These are phyloP conservation scores for Coenobita brevimanus DNA, from an alignment of 1,140 invertebrate genomes.

Conservation along the genomic window DNA sequence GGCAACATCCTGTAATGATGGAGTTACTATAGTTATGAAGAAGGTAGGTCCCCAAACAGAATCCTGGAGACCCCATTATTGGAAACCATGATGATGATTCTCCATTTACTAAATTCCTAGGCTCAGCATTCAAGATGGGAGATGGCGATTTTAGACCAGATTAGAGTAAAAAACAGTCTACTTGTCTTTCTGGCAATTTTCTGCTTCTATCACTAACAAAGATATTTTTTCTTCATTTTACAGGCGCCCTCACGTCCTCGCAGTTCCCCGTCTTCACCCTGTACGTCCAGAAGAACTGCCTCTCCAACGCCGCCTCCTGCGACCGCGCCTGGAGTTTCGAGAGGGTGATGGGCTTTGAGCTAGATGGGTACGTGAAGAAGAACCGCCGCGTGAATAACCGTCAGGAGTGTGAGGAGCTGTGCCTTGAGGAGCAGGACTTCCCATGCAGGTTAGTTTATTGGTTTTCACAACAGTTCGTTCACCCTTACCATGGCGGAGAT, in stretches of 20 bases:
- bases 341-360: conserved; percentile 72
- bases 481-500: no score
- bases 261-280: conserved; percentile 78
- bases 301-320: conserved; percentile 71
- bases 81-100: no score
- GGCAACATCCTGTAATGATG: no score
- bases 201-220: background rate
- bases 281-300: conserved; percentile 76
- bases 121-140: no score
- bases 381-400: conserved; percentile 71
- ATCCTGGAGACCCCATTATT: no score
- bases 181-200: no score
- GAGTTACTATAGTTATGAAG: no score
- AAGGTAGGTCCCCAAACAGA: no score
- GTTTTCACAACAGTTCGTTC: no score
- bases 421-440: conserved; percentile 75
- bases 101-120: no score
- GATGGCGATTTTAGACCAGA: no score
- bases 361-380: conserved; percentile 71
- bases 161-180: no score
- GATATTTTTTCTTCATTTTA: background rate
- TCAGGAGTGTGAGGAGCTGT: conserved; percentile 74
- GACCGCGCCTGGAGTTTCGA: conserved; percentile 75
- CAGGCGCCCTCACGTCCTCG: conserved; percentile 74
- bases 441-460: conserved; percentile 74